A percentile compares a stretch with the other conserved stretches of the same genome.
Conservation (phyloP, 2,888 invertebrate genomes). For the Penaeus monodon region DNA sequence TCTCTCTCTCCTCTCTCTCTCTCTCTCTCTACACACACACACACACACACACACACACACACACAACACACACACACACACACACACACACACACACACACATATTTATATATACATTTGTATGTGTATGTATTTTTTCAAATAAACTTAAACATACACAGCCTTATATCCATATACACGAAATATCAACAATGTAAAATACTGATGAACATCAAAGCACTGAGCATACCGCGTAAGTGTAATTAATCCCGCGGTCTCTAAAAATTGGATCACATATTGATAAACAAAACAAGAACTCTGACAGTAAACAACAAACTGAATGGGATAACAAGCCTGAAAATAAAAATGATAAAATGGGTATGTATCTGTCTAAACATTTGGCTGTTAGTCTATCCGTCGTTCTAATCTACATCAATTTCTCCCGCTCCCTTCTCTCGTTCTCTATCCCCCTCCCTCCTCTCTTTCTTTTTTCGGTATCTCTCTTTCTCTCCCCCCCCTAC, state of each 20-base stretch:
- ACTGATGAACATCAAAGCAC: too few relatives aligned
- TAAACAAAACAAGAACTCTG: too few relatives aligned
- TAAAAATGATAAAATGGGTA: too few relatives aligned
- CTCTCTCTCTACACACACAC: background rate
- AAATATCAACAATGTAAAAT: too few relatives aligned
- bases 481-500: too few relatives aligned
- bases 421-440: slow-evolving; percentile 11
- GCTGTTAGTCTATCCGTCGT: background rate
- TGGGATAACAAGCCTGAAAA: too few relatives aligned
- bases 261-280: too few relatives aligned
- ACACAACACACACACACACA: background rate
- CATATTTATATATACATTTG: background rate
- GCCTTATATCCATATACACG: background rate
- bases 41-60: background rate
- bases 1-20: too few relatives aligned
- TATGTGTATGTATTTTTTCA: background rate
- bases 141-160: background rate
- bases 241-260: too few relatives aligned
- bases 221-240: too few relatives aligned
- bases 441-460: slow-evolving; percentile 6
- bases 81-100: background rate
- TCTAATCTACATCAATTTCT: background rate
- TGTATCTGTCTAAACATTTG: background rate
- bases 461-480: background rate
- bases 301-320: too few relatives aligned